A percentile compares a stretch with the other conserved stretches of the same genome.
Evolutionary conservation across 2,888 invertebrate genomes (phyloP).

Genomic region (Orthonevra nobilis): DNA sequence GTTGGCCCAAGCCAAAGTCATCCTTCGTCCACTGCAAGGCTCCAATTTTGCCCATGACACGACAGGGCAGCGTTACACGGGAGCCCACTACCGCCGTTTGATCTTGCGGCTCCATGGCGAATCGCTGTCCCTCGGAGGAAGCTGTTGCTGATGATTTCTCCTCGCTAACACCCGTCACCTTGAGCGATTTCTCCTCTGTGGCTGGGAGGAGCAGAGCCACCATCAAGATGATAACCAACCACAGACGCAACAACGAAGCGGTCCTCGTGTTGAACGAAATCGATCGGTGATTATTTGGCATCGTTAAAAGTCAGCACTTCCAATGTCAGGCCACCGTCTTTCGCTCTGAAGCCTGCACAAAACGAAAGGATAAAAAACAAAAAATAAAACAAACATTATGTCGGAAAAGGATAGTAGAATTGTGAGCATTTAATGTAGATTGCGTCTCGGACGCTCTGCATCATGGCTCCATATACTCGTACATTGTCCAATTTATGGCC

Average conservation of each 20-base stretch:
- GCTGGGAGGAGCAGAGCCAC: conserved; percentile 49
- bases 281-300: conserved; percentile 62
- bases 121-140: conserved; percentile 84
- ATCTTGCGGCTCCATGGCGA: conserved; percentile 95
- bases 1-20: conserved; percentile 95
- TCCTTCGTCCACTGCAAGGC: conserved; percentile 98
- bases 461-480: conserved; percentile 8
- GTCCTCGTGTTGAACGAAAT: conserved; percentile 57
- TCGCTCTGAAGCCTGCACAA: conserved; percentile 52
- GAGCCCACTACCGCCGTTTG: conserved; percentile 94
- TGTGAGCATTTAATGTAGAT: conserved; percentile 41
- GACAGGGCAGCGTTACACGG: conserved; percentile 93
- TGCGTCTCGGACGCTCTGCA: conserved; percentile 17
- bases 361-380: conserved; percentile 7
- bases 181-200: conserved; percentile 59
- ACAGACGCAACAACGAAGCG: conserved; percentile 44
- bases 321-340: conserved; percentile 66
- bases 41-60: conserved; percentile 93
- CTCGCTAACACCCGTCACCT: conserved; percentile 67
- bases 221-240: conserved; percentile 51
- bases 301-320: conserved; percentile 68
- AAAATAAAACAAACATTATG: conserved; percentile 32
- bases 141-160: conserved; percentile 70
- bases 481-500: conserved; percentile 34
- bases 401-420: neutral